Evolutionary conservation across 2,113 vertebrate genomes (phyloP), one percentile per base, ranked within the genome.

Genomic region (Elgaria multicarinata): DNA sequence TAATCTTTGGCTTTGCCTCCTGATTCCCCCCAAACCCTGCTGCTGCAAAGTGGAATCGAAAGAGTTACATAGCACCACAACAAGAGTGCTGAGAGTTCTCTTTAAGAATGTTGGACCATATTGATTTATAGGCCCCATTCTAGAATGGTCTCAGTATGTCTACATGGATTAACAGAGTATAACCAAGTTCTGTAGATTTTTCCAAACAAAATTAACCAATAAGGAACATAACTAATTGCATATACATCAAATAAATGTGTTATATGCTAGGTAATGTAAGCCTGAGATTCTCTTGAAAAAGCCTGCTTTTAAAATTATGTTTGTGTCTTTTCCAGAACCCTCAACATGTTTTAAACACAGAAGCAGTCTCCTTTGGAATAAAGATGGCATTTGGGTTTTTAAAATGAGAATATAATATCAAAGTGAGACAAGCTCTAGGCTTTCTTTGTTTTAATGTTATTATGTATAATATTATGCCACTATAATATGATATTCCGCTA

Each of bases 401-500:
- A 91, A 91, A 67, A 91, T 72, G 31, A 16, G 46, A 83, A 1
- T 28, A 82, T 72, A 71, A 42, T 42, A 76, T 31, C n/a, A 87
- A 87, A 46, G 3, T 33, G 18, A 66, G 44, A 55, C 75, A 87
- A 87, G 14, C n/a, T 90, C 8, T 83, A 87, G 36, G 39, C 83
- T 84, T 91, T 87, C 67, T 44, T 78, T 75, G 67, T 86, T 94
- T 83, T 89, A 85, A 31, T 87, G 39, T 85, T 85, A 39, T 62
- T 89, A 84, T 20, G 39, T 72, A 66, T 87, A 64, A 80, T 64
- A 86, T 83, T 83, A 90, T 6, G 31, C 39, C 58, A 50, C 87
- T 69, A 12, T 53, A 88, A 94, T 88, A 39, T 84, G 92, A 89
- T 92, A 91, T 82, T 92, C 84, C 88, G 2, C n/a, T 81, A 64